phyloP scores from a whole-genome alignment of 2,888 invertebrate genomes.

The Heliconius hortense region DNA sequence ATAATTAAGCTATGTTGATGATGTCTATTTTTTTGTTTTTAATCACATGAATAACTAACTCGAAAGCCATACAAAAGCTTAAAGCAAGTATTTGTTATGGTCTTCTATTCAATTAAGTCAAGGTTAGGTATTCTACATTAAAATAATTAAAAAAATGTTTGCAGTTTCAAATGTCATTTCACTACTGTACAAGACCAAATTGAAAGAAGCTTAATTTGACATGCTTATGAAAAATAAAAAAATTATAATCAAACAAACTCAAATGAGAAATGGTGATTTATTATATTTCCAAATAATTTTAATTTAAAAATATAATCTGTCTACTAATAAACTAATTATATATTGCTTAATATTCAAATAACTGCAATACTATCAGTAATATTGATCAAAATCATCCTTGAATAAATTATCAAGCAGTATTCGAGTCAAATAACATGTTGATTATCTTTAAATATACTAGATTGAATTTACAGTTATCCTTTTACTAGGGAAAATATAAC shows the following conservation, averaged over 20 bases:
- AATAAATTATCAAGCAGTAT: slow-evolving; percentile 9
- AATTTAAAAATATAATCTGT: not conserved
- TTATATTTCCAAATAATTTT: too few species aligned
- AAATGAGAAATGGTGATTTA: too few species aligned
- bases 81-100: too few species aligned
- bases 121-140: too few species aligned
- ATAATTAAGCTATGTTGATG: not conserved
- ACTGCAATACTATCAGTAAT: slow-evolving; percentile 15
- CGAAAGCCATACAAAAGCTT: too few species aligned
- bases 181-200: too few species aligned
- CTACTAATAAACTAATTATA: not conserved
- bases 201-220: too few species aligned
- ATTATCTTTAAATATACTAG: not conserved
- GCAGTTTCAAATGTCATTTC: too few species aligned
- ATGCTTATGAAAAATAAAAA: not conserved
- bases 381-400: slow-evolving; percentile 35
- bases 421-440: not conserved
- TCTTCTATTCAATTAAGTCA: too few species aligned
- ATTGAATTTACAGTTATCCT: not conserved
- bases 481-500: not conserved
- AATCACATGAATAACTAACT: too few species aligned
- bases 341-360: slow-evolving; percentile 23
- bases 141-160: too few species aligned
- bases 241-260: not conserved
- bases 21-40: too few species aligned